These are phyloP conservation scores for Dolomedes plantarius DNA, from an alignment of 2,888 invertebrate genomes.

Conservation along the genomic window DNA sequence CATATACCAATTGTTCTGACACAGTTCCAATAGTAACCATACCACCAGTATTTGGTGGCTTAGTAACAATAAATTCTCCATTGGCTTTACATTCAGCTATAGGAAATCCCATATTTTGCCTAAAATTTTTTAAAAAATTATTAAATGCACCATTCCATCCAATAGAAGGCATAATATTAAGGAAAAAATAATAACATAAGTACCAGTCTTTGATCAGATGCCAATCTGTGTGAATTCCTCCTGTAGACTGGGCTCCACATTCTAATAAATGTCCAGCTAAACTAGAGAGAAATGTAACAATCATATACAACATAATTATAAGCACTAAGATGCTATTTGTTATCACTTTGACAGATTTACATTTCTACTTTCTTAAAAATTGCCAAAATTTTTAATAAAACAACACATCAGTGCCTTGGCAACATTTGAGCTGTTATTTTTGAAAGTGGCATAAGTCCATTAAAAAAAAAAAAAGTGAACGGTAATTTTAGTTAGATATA, in stretches of 20 bases:
- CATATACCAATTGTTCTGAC: conserved; percentile 79
- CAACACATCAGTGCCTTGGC: no score
- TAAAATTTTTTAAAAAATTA: conserved; percentile 68
- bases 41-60: conserved; percentile 79
- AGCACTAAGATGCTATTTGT: no score
- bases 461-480: no score
- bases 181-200: background rate
- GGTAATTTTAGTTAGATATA: no score
- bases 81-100: conserved; percentile 77
- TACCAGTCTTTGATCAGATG: conserved; percentile 78
- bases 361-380: no score
- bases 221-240: conserved; percentile 80
- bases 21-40: conserved; percentile 78
- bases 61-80: conserved; percentile 78
- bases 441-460: no score
- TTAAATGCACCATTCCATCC: conserved; percentile 28
- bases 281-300: conserved; percentile 75
- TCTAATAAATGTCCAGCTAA: conserved; percentile 79
- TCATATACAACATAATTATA: no score
- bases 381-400: no score
- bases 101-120: conserved; percentile 79
- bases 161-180: conserved; percentile 69
- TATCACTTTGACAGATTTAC: no score
- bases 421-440: no score
- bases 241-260: conserved; percentile 79